Evolutionary conservation across 2,888 invertebrate species (phyloP).

Genomic region (Melieria picta): DNA sequence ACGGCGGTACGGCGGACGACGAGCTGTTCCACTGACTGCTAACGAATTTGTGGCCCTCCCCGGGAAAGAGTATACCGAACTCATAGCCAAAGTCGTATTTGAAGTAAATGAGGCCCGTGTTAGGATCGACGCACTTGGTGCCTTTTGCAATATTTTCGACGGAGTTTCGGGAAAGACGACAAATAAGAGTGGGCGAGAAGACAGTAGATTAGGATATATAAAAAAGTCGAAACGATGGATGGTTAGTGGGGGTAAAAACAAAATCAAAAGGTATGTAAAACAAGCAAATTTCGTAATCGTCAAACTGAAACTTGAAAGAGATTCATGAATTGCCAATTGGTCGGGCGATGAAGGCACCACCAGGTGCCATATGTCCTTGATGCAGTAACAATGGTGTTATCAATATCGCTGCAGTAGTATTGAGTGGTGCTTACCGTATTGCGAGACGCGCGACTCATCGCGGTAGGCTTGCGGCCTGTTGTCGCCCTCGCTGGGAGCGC

Average conservation of each 20-base stretch:
- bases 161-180: neutral
- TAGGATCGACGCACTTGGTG: constrained; percentile 80
- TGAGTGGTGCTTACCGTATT: constrained; percentile 73
- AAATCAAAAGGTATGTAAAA: neutral
- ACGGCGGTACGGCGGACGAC: constrained; percentile 38
- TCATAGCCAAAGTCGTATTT: constrained; percentile 86
- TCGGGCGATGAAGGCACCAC: too few species aligned
- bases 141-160: constrained; percentile 65
- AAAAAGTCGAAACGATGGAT: too few species aligned
- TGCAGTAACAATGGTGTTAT: too few species aligned
- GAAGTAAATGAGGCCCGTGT: constrained; percentile 81
- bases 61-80: constrained; percentile 78
- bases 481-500: constrained; percentile 65
- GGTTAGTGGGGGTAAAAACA: neutral
- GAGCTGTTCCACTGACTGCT: constrained; percentile 60
- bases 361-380: too few species aligned
- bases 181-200: neutral
- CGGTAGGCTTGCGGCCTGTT: constrained; percentile 74
- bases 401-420: too few species aligned
- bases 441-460: constrained; percentile 76
- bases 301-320: too few species aligned
- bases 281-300: neutral
- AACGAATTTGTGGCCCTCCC: constrained; percentile 70
- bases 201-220: too few species aligned
- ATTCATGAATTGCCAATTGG: too few species aligned